Conservation (phyloP, 2,113 vertebrate species). For the Thinocorus orbignyianus region DNA sequence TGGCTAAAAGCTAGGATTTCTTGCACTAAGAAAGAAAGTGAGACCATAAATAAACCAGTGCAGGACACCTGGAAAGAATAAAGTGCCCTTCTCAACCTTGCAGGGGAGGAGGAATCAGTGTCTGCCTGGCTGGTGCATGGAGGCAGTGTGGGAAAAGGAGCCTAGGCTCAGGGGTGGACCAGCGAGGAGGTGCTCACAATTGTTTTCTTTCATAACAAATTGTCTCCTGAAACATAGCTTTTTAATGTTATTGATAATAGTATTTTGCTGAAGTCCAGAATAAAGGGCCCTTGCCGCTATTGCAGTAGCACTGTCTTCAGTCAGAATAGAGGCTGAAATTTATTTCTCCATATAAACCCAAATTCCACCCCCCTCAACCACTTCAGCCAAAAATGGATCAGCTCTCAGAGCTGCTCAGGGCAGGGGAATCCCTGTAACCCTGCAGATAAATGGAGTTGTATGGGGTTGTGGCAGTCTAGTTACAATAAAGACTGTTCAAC, state of each 20-base stretch:
- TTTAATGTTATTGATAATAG: background rate
- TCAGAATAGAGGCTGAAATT: background rate
- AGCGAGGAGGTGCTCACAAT: background rate
- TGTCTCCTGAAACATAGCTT: background rate
- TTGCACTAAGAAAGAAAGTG: slow-evolving; percentile 67
- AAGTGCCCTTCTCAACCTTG: slow-evolving; percentile 64
- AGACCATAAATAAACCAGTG: slow-evolving; percentile 76
- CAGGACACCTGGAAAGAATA: slow-evolving; percentile 80
- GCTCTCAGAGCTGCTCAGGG: background rate
- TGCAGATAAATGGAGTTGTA: no score
- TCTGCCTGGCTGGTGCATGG: background rate
- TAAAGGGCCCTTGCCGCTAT: background rate
- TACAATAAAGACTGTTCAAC: background rate
- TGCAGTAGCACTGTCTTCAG: fast-evolving
- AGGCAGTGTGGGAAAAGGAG: slow-evolving; percentile 8
- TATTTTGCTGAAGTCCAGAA: background rate
- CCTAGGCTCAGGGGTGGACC: background rate
- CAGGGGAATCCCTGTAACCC: background rate
- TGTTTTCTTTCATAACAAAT: background rate
- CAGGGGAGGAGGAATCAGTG: slow-evolving; percentile 32
- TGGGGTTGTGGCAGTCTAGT: background rate
- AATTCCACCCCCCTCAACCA: background rate
- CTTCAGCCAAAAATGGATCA: background rate
- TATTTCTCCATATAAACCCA: background rate
- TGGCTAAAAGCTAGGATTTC: slow-evolving; percentile 77